Percentiles rank a stretch among this genome's conserved stretches.
Evolutionary conservation across 1,140 invertebrate genomes (phyloP).

Genomic region (Pectinophora gossypiella): DNA sequence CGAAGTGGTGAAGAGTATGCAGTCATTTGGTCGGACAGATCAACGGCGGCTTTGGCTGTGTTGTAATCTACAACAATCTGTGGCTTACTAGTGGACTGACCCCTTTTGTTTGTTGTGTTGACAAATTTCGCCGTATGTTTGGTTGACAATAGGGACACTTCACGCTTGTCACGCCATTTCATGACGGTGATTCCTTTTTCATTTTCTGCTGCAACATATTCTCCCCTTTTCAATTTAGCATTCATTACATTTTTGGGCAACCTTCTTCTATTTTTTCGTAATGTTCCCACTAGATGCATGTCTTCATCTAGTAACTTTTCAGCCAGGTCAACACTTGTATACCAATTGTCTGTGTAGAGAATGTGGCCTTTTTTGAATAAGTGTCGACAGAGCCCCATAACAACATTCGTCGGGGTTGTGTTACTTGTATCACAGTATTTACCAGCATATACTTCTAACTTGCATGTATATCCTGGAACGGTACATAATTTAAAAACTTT

Average conservation of each 20-base stretch:
- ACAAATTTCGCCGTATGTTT: constrained; percentile 29
- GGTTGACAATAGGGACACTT: constrained; percentile 49
- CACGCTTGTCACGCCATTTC: constrained; percentile 59
- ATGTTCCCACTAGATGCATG: constrained; percentile 60
- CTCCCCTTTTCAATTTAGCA: constrained; percentile 40
- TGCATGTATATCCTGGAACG: constrained; percentile 31
- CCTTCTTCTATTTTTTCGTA: constrained; percentile 37
- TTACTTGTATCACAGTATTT: constrained; percentile 21
- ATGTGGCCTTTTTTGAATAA: constrained; percentile 37
- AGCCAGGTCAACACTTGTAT: constrained; percentile 50
- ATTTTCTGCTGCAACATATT: constrained; percentile 36
- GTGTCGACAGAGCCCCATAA: constrained; percentile 29
- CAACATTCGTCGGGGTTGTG: constrained; percentile 30
- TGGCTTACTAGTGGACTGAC: constrained; percentile 11
- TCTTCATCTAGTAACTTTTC: constrained; percentile 42
- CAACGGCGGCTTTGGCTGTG: no score
- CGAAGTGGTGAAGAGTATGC: no score
- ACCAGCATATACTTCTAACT: constrained; percentile 26
- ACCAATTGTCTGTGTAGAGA: constrained; percentile 58
- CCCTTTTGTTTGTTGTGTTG: constrained; percentile 16
- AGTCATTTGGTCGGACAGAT: no score
- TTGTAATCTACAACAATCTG: no score
- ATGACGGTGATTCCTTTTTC: constrained; percentile 44
- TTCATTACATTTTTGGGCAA: constrained; percentile 34
- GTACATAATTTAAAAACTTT: constrained; percentile 47